Percentiles rank a stretch among this genome's conserved stretches.
These are phyloP conservation scores for Nephrotoma appendiculata DNA, from an alignment of 2,888 invertebrate species.

Conservation along the genomic window DNA sequence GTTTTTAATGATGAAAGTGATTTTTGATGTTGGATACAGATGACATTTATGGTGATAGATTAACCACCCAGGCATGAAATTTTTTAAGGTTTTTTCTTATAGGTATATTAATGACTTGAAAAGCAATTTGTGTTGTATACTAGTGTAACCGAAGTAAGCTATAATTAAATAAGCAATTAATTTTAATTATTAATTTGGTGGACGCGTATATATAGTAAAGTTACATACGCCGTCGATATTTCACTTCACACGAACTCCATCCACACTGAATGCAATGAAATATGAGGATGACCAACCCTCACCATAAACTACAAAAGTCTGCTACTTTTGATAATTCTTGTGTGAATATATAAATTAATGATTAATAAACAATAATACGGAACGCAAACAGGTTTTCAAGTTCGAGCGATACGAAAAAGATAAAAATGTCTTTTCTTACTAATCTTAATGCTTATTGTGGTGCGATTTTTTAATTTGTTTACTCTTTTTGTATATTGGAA, in stretches of 20 bases:
- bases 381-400: not conserved
- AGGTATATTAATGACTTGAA: not conserved
- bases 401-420: not conserved
- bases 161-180: not conserved
- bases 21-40: not conserved
- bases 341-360: not conserved
- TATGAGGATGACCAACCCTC: not conserved
- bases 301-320: not conserved
- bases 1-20: constrained; percentile 2
- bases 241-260: not conserved
- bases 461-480: not conserved
- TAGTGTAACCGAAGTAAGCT: not conserved
- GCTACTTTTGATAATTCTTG: not conserved
- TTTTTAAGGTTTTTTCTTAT: not conserved
- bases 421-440: not conserved
- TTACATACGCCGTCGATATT: not conserved
- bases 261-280: not conserved
- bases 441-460: not conserved
- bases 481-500: not conserved
- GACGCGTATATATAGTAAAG: not conserved
- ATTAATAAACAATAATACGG: not conserved
- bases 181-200: not conserved
- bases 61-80: constrained; percentile 3
- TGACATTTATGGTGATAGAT: constrained; percentile 4
- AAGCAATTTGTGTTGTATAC: not conserved